Evolutionary conservation across 1,140 invertebrate genomes (phyloP).

Genomic region (Cepaea nemoralis): DNA sequence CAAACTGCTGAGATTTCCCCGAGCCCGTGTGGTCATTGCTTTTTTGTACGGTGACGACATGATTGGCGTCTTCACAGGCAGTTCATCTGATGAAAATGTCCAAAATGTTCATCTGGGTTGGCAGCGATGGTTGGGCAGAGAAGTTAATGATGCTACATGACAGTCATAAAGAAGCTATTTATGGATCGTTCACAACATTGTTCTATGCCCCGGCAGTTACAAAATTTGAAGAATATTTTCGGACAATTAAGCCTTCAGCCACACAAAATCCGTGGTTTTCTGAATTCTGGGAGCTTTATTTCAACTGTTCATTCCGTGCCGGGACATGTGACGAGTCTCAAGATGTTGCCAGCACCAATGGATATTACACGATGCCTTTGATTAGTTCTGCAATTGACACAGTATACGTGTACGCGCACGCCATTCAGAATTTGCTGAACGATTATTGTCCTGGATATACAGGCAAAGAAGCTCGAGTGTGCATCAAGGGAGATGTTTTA

Average conservation of each 20-base stretch:
- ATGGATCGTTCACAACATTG: constrained; percentile 16
- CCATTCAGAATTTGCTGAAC: constrained; percentile 7
- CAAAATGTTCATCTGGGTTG: constrained; percentile 31
- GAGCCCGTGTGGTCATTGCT: constrained; percentile 28
- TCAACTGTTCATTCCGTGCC: constrained; percentile 18
- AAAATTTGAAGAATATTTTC: constrained; percentile 21
- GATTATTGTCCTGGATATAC: constrained; percentile 2
- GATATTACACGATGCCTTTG: neutral
- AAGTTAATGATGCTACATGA: constrained; percentile 13
- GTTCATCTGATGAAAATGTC: neutral
- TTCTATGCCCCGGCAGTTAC: constrained; percentile 4
- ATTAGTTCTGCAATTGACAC: constrained; percentile 20
- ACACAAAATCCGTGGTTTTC: constrained; percentile 29
- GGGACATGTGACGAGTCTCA: constrained; percentile 20
- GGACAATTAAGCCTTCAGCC: neutral
- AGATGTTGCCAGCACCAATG: neutral
- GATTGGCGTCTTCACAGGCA: neutral
- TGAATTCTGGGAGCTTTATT: constrained; percentile 31
- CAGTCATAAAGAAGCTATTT: constrained; percentile 57
- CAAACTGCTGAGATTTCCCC: neutral
- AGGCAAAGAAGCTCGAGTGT: constrained; percentile 14
- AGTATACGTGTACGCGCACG: constrained; percentile 29
- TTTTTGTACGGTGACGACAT: constrained; percentile 17
- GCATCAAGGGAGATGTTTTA: constrained; percentile 14
- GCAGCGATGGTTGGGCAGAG: constrained; percentile 33